Evolutionary conservation across 2,888 invertebrate species (phyloP).

Genomic region (Dendrolimus pini): DNA sequence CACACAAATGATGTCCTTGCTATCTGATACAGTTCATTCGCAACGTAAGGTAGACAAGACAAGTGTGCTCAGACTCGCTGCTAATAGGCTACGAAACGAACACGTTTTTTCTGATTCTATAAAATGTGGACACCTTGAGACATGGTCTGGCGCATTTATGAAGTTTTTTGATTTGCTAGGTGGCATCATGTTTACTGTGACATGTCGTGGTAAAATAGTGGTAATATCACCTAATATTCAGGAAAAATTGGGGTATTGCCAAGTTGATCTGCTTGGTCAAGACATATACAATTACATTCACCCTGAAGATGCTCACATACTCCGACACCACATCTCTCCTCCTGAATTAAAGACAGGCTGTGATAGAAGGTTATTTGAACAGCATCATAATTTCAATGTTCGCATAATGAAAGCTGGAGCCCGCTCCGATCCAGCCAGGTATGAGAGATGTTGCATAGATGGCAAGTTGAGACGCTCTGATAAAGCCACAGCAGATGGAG

Average conservation of each 20-base stretch:
- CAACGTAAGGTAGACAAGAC: slow-evolving; percentile 94
- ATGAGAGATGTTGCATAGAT: slow-evolving; percentile 82
- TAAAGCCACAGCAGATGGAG: slow-evolving; percentile 69
- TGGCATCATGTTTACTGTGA: slow-evolving; percentile 88
- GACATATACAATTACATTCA: slow-evolving; percentile 89
- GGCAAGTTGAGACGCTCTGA: slow-evolving; percentile 79
- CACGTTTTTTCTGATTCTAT: slow-evolving; percentile 79
- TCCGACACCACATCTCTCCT: slow-evolving; percentile 82
- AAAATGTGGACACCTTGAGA: slow-evolving; percentile 62
- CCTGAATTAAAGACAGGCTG: slow-evolving; percentile 59
- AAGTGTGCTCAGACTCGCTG: slow-evolving; percentile 89
- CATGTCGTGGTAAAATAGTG: slow-evolving; percentile 88
- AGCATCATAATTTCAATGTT: slow-evolving; percentile 75
- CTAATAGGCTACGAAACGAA: slow-evolving; percentile 89
- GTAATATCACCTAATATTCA: slow-evolving; percentile 91
- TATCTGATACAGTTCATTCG: slow-evolving; percentile 89
- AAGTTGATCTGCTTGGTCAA: slow-evolving; percentile 94
- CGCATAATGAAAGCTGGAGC: slow-evolving; percentile 81
- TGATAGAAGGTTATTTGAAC: slow-evolving; percentile 50
- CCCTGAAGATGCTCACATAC: slow-evolving; percentile 87
- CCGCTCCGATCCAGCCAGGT: slow-evolving; percentile 82
- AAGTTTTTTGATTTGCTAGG: slow-evolving; percentile 81
- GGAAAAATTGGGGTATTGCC: slow-evolving; percentile 88
- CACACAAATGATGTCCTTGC: slow-evolving; percentile 85
- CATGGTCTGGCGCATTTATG: slow-evolving; percentile 76